phyloP scores from a whole-genome alignment of 1,140 invertebrate species.

The Drosophila nebulosa region DNA sequence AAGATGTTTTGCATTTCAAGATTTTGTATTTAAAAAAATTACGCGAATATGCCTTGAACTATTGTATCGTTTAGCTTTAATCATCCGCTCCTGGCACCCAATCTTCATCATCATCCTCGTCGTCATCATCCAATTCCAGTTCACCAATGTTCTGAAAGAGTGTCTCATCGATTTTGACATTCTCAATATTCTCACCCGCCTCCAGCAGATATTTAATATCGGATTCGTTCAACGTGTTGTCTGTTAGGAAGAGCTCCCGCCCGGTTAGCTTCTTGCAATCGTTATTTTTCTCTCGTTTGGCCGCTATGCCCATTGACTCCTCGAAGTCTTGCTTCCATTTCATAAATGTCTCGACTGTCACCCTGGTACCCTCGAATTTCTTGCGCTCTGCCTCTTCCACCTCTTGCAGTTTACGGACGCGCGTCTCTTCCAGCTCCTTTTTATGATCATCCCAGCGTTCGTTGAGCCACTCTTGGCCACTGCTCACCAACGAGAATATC shows the following conservation, averaged over 20 bases:
- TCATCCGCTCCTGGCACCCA: constrained; percentile 73
- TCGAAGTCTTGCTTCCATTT: constrained; percentile 97
- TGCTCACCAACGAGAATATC: constrained; percentile 97
- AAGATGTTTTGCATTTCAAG: constrained; percentile 49
- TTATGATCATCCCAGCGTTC: constrained; percentile 90
- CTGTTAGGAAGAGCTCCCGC: constrained; percentile 94
- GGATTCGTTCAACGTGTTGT: constrained; percentile 95
- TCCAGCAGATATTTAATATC: constrained; percentile 97
- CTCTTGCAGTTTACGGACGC: constrained; percentile 86
- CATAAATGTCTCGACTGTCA: constrained; percentile 97
- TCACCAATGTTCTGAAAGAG: constrained; percentile 96
- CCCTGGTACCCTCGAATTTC: constrained; percentile 96
- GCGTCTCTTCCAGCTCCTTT: constrained; percentile 87
- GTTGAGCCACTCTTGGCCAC: constrained; percentile 95
- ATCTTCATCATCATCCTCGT: constrained; percentile 83
- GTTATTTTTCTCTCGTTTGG: constrained; percentile 87
- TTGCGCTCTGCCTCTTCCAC: constrained; percentile 95
- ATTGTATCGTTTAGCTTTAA: constrained; percentile 16
- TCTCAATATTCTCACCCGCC: constrained; percentile 89
- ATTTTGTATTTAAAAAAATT: constrained; percentile 35
- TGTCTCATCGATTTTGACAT: constrained; percentile 96
- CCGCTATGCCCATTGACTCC: constrained; percentile 90
- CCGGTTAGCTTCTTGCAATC: constrained; percentile 90
- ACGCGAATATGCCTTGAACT: constrained; percentile 44
- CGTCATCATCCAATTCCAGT: constrained; percentile 90